Evolutionary conservation across 2,113 vertebrate species (phyloP).

Genomic region (Fregetta grallaria): DNA sequence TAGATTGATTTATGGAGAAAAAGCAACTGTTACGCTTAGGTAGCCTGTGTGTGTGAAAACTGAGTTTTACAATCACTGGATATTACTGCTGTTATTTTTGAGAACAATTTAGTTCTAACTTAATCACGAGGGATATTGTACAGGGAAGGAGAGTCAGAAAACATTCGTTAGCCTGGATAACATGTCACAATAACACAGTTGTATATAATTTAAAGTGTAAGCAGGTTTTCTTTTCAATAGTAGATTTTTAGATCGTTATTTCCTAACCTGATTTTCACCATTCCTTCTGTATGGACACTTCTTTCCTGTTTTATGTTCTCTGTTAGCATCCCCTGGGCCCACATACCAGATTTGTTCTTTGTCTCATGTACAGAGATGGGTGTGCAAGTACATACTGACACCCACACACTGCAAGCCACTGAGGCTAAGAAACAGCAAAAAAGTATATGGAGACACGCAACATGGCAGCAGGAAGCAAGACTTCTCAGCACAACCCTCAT

Average conservation of each 20-base stretch:
- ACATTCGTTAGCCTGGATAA: neutral
- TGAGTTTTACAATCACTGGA: neutral
- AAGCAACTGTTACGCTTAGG: conserved; percentile 69
- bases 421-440: neutral
- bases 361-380: neutral
- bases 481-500: neutral
- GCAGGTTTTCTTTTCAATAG: neutral
- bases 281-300: neutral
- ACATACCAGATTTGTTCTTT: neutral
- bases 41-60: conserved; percentile 43
- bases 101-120: conserved; percentile 8
- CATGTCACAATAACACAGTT: neutral
- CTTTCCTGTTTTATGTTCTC: neutral
- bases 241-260: neutral
- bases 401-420: neutral
- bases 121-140: neutral
- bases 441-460: neutral
- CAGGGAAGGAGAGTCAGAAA: neutral
- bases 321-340: neutral
- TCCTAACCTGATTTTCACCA: neutral
- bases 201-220: neutral
- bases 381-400: neutral
- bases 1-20: conserved; percentile 78
- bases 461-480: neutral
- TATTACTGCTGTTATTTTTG: conserved; percentile 29